Evolutionary conservation across 53 echinoderm and acorn worm species (phyloP), one percentile per base, ranked within the genome.

Genomic region (Temnopleurus reevesii): DNA sequence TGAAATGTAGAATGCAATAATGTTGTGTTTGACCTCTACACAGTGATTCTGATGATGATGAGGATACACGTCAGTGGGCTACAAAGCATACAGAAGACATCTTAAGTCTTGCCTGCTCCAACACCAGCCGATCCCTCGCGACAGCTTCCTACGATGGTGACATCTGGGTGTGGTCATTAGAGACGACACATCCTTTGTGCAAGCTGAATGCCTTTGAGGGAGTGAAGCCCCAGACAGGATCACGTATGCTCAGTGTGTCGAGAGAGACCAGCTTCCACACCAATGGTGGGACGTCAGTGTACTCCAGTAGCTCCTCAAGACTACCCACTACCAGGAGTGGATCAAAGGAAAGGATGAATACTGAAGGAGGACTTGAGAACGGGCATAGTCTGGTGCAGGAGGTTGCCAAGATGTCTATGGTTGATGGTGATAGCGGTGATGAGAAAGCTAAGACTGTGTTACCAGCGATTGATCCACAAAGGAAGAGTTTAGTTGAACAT

Each of bases 81-180:
- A 8, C 89, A 45, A 97, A 95, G 90, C 98, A 97, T 81, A 95
- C 86, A 30, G 98, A 97, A 61, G 98, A 97, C 82, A 92, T 97
- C 38, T 79, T 97, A 63, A 94, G 95, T 10, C 89, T 97, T 4
- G 91, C 94, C 10, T 81, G 89, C 44, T 97, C 95, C 90, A 94
- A 95, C 36, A 57, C 92, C 13, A 95, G 92, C 76, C 71, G 88
- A 4, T 54, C 94, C 81, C 83, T 97, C 13, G 98, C 95, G 47
- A 97, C 98, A 15, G 94, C 98, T 1, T 97, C 98, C 4, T 95
- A 95, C 90, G 94, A 95, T 53, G 95, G 98, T 23, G 97, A 97
- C 90, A 97, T 97, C 46, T 92, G 92, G 89, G 93, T 97, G 57
- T 97, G 98, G 98, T 97, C 98, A 18, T 81, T 97, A 5, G 98